A percentile compares a stretch with the other conserved stretches of the same genome.
These are phyloP conservation scores for Nipponacmea schrenckii DNA, from an alignment of 2,888 invertebrate species.

Conservation along the genomic window DNA sequence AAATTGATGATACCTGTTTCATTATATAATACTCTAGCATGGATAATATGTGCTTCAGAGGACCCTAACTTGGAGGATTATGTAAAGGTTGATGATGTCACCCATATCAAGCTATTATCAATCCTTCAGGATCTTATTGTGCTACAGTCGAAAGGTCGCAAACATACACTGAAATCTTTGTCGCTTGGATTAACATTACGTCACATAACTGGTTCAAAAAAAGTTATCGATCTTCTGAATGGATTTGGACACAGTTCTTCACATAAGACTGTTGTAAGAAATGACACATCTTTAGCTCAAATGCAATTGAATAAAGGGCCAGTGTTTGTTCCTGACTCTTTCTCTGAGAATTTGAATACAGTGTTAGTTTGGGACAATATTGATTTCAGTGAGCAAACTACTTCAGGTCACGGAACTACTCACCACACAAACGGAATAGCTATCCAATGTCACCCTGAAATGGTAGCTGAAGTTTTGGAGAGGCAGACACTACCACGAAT, in stretches of 20 bases:
- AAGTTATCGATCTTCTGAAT: slow-evolving; percentile 10
- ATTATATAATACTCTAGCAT: background rate
- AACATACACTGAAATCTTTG: slow-evolving; percentile 8
- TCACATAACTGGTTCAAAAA: slow-evolving; percentile 13
- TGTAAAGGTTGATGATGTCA: background rate
- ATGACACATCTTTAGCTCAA: slow-evolving; percentile 13
- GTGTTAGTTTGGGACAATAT: slow-evolving; percentile 19
- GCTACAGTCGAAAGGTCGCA: slow-evolving; percentile 1
- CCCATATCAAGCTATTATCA: slow-evolving; percentile 6
- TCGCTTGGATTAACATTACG: slow-evolving; percentile 9
- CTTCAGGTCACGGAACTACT: slow-evolving; percentile 9
- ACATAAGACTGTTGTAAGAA: background rate
- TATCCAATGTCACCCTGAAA: background rate
- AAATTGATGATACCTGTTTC: too few relatives aligned
- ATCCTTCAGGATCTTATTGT: slow-evolving; percentile 15
- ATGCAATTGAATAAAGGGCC: background rate
- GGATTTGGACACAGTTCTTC: slow-evolving; percentile 14
- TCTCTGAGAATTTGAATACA: background rate
- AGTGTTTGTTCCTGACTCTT: background rate
- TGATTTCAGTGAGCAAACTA: slow-evolving; percentile 20
- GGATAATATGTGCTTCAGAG: background rate
- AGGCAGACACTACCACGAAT: background rate
- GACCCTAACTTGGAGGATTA: background rate
- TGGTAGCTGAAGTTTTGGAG: background rate
- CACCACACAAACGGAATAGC: slow-evolving; percentile 11